Conservation (phyloP, 2,113 vertebrate species). For the Callipepla californica region DNA sequence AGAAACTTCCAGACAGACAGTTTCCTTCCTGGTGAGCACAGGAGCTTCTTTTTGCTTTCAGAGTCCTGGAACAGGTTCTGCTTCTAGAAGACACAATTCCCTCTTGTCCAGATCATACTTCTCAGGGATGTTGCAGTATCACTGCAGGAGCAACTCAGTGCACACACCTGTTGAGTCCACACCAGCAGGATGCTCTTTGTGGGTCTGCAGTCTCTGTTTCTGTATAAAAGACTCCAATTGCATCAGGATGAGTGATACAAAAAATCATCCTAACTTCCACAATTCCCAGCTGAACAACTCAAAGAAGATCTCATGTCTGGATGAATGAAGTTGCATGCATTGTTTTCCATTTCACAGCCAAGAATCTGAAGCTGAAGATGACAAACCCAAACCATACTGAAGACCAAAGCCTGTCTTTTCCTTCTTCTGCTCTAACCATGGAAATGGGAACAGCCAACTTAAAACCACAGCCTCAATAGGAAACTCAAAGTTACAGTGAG, state of each 20-base stretch:
- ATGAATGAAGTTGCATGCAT: background rate
- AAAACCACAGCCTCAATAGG: background rate
- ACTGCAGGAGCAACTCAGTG: rapidly evolving
- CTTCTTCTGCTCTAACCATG: background rate
- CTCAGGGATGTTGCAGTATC: background rate
- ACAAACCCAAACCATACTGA: background rate
- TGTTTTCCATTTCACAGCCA: background rate
- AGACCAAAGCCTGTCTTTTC: background rate
- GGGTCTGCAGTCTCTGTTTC: background rate
- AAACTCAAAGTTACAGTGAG: background rate
- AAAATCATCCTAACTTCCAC: background rate
- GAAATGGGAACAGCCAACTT: background rate
- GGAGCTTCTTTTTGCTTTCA: background rate
- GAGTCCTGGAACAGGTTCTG: background rate
- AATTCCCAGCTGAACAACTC: background rate
- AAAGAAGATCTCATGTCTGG: background rate
- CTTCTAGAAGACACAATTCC: background rate
- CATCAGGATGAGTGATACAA: background rate
- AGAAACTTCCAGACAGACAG: background rate
- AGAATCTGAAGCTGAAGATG: background rate
- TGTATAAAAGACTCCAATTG: background rate
- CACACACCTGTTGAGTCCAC: background rate
- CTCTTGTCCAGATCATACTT: background rate
- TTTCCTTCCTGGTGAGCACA: background rate
- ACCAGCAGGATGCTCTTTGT: background rate